phyloP scores from a whole-genome alignment of 2,797 vertebrate species.

The Gila robusta region DNA sequence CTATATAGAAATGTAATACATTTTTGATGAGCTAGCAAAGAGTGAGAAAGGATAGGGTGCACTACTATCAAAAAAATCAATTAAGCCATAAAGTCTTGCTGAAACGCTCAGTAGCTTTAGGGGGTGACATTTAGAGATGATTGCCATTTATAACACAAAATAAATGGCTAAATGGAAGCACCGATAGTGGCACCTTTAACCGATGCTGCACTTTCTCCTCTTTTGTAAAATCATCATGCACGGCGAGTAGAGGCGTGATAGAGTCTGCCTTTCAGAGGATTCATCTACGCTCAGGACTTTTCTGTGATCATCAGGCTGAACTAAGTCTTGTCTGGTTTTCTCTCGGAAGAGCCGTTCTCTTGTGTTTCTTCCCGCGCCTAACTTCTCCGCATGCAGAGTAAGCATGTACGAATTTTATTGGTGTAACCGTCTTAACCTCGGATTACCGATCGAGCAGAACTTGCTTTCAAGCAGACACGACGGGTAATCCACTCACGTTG shows the following conservation, averaged over 20 bases:
- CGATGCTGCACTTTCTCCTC: constrained; percentile 50
- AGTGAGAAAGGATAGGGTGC: constrained; percentile 61
- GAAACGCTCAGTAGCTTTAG: constrained; percentile 73
- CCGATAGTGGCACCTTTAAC: constrained; percentile 57
- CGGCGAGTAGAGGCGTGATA: not conserved
- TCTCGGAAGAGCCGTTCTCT: constrained; percentile 23
- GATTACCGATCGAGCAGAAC: constrained; percentile 55
- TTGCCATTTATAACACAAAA: constrained; percentile 67
- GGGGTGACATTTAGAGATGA: constrained; percentile 83
- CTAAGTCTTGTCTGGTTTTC: constrained; percentile 42
- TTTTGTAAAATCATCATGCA: constrained; percentile 49
- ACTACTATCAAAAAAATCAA: constrained; percentile 64
- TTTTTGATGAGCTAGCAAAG: constrained; percentile 68
- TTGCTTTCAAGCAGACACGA: constrained; percentile 49
- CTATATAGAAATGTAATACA: constrained; percentile 65
- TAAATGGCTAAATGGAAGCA: constrained; percentile 63
- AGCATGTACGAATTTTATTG: constrained; percentile 42
- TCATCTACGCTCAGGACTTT: constrained; percentile 19
- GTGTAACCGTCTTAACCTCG: constrained; percentile 52
- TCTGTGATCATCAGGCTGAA: constrained; percentile 51
- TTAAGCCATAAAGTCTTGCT: constrained; percentile 72
- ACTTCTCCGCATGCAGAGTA: constrained; percentile 31
- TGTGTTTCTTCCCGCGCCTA: constrained; percentile 5
- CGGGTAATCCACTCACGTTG: constrained; percentile 45
- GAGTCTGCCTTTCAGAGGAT: constrained; percentile 30